These are phyloP conservation scores for Nephrocerus scutellatus DNA, from an alignment of 2,888 invertebrate genomes.

Conservation along the genomic window DNA sequence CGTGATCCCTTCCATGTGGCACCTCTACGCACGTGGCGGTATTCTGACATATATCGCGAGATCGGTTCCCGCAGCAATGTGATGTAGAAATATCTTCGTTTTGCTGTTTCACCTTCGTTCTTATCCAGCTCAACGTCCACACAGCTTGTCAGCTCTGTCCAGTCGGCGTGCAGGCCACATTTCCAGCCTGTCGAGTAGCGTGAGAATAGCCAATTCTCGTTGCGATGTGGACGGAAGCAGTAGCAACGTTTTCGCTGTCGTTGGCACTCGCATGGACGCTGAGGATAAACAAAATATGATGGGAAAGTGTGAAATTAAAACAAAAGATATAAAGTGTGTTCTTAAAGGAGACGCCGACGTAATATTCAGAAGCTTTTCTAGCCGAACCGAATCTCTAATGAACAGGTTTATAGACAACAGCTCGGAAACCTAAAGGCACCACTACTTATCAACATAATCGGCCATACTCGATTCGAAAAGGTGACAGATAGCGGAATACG, in stretches of 20 bases:
- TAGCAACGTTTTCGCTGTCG: conserved; percentile 81
- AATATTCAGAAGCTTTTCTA: too few species aligned
- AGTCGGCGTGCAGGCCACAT: conserved; percentile 97
- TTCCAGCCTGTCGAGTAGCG: conserved; percentile 97
- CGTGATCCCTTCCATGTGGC: conserved; percentile 89
- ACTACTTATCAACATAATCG: too few species aligned
- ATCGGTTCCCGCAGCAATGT: conserved; percentile 92
- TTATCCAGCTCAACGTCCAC: conserved; percentile 87
- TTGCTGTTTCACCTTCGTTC: conserved; percentile 74
- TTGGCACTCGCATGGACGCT: conserved; percentile 91
- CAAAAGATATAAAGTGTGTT: too few species aligned
- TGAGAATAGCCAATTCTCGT: conserved; percentile 96
- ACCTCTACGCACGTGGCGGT: conserved; percentile 91
- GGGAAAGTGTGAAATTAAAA: not conserved
- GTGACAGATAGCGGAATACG: too few species aligned
- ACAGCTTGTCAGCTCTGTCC: conserved; percentile 91
- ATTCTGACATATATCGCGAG: conserved; percentile 89
- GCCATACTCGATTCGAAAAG: too few species aligned
- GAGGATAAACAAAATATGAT: conserved; percentile 29
- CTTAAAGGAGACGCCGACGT: too few species aligned
- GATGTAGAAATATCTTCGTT: conserved; percentile 91
- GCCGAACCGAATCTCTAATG: too few species aligned
- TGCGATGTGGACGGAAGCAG: conserved; percentile 85
- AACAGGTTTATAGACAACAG: too few species aligned
- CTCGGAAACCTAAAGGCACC: too few species aligned